phyloP scores from a whole-genome alignment of 2,888 invertebrate species.

The Itoplectis maculator region DNA sequence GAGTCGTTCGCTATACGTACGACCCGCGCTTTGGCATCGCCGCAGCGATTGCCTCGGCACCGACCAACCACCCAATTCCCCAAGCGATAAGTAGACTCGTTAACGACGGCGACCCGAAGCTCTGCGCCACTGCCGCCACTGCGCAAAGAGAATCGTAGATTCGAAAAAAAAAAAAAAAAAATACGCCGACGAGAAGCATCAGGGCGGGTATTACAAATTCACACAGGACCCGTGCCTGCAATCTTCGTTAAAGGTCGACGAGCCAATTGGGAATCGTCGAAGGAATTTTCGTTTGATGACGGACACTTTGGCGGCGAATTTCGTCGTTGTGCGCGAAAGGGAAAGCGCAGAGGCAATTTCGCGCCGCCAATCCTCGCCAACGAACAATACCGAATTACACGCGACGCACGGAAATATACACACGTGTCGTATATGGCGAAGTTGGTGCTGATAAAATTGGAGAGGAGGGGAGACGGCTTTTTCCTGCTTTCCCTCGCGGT shows the following conservation, averaged over 20 bases:
- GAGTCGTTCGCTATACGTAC: too few relatives aligned
- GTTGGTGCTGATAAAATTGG: constrained; percentile 4
- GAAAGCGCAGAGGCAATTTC: constrained; percentile 49
- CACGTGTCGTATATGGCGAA: too few relatives aligned
- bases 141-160: constrained; percentile 3
- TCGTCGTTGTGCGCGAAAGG: constrained; percentile 30
- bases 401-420: neutral
- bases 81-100: constrained; percentile 24
- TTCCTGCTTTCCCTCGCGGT: constrained; percentile 39
- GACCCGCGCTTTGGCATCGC: too few relatives aligned
- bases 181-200: too few relatives aligned
- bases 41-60: too few relatives aligned
- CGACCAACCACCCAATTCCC: constrained; percentile 31
- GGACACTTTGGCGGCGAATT: neutral
- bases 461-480: constrained; percentile 13
- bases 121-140: too few relatives aligned
- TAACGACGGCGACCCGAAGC: too few relatives aligned
- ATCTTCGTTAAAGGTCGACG: constrained; percentile 22
- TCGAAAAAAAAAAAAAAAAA: constrained; percentile 41
- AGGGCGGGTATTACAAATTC: too few relatives aligned
- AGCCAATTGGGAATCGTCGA: neutral
- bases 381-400: constrained; percentile 19
- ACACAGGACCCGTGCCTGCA: too few relatives aligned
- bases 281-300: constrained; percentile 15
- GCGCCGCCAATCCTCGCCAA: neutral